Percentiles rank a stretch among this genome's conserved stretches.
phyloP scores from a whole-genome alignment of 2,113 vertebrate species.

The Hemibagrus wyckioides region DNA sequence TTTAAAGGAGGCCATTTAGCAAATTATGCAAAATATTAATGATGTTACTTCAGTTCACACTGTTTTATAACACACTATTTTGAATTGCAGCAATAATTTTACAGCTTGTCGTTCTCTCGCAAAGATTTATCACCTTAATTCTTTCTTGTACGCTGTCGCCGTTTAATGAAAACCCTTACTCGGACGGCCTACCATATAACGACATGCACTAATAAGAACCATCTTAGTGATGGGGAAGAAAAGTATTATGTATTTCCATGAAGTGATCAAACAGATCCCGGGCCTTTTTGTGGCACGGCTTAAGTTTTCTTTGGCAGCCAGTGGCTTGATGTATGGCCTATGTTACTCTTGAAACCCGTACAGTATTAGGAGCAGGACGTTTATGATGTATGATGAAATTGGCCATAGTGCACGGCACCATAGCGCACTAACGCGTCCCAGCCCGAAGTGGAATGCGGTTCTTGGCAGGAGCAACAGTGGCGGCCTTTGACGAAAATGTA shows the following conservation, averaged over 20 bases:
- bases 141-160: neutral
- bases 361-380: constrained; percentile 39
- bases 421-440: constrained; percentile 37
- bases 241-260: constrained; percentile 43
- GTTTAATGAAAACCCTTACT: constrained; percentile 12
- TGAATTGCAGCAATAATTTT: neutral
- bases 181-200: neutral
- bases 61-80: neutral
- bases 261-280: constrained; percentile 42
- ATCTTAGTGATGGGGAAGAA: constrained; percentile 36
- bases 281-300: constrained; percentile 36
- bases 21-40: neutral
- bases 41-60: neutral
- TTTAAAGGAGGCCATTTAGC: neutral
- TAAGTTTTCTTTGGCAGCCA: constrained; percentile 46
- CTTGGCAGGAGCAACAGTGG: constrained; percentile 58
- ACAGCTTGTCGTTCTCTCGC: neutral
- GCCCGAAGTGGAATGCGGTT: constrained; percentile 50
- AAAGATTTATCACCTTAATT: neutral
- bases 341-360: constrained; percentile 42
- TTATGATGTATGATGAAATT: constrained; percentile 51
- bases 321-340: constrained; percentile 49
- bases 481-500: constrained; percentile 52
- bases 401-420: constrained; percentile 26
- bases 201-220: constrained; percentile 33